A percentile compares a stretch with the other conserved stretches of the same genome.
These are phyloP conservation scores for Alethe diademata DNA, from an alignment of 2,113 vertebrate species.

Conservation along the genomic window DNA sequence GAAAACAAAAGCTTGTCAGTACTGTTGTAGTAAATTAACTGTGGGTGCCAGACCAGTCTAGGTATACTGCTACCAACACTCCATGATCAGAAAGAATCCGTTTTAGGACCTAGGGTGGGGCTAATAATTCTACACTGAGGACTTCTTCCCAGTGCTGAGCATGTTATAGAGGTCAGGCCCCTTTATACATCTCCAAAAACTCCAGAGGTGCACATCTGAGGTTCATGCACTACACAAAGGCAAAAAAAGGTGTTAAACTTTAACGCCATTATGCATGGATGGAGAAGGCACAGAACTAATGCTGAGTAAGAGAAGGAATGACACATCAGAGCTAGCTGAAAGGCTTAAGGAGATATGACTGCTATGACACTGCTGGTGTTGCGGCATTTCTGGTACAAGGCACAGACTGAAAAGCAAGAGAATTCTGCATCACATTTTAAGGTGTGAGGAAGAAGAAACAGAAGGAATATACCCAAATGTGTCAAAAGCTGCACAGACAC, in stretches of 20 bases:
- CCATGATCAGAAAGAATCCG: background rate
- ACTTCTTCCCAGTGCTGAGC: background rate
- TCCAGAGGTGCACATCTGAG: background rate
- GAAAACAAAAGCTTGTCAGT: background rate
- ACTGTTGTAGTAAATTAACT: background rate
- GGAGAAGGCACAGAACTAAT: background rate
- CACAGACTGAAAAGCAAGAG: background rate
- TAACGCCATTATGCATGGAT: background rate
- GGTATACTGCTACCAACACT: background rate
- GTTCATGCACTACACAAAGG: background rate
- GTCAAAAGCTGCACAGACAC: background rate
- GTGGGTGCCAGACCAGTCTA: background rate
- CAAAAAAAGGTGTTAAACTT: background rate
- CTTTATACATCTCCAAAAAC: background rate
- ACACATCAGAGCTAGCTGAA: background rate
- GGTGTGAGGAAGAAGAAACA: background rate
- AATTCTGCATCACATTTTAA: background rate
- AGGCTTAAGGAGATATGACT: background rate
- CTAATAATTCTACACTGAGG: background rate
- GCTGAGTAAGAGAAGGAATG: background rate
- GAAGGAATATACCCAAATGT: background rate
- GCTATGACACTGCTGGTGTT: background rate
- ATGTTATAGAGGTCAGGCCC: background rate
- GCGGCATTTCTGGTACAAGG: background rate
- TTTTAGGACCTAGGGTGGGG: background rate